Conservation (phyloP, 2,888 invertebrate genomes). For the Acrocyrtus sp. region DNA sequence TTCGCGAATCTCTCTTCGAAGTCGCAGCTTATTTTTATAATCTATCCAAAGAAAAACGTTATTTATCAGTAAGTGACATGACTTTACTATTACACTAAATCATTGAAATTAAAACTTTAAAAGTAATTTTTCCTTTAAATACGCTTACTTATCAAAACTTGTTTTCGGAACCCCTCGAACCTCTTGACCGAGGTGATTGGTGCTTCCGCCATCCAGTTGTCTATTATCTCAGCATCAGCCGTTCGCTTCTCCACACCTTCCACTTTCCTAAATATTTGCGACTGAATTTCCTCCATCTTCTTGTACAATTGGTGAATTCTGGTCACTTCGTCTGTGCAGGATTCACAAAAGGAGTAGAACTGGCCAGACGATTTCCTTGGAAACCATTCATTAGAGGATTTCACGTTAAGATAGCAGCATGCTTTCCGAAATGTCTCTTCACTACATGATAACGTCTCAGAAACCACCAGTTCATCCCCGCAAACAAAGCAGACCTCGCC, state of each 20-base stretch:
- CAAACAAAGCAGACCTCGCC: constrained; percentile 31
- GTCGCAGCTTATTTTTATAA: constrained; percentile 32
- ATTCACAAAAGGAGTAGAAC: constrained; percentile 33
- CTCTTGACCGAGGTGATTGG: constrained; percentile 13
- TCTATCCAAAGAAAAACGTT: too few species aligned
- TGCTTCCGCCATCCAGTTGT: constrained; percentile 38
- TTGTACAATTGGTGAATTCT: constrained; percentile 30
- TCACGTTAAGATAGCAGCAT: constrained; percentile 33
- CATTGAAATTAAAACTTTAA: background rate
- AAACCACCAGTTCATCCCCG: constrained; percentile 29
- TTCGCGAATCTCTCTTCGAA: constrained; percentile 29
- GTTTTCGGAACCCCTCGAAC: constrained; percentile 33
- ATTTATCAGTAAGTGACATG: too few species aligned
- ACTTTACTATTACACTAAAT: background rate
- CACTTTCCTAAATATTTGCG: constrained; percentile 31
- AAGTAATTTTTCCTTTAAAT: background rate
- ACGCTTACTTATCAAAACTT: constrained; percentile 35
- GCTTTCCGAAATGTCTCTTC: constrained; percentile 37
- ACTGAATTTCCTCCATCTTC: constrained; percentile 41
- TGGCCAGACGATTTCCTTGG: background rate
- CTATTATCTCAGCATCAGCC: constrained; percentile 36
- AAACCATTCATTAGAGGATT: constrained; percentile 21
- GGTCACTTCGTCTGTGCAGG: constrained; percentile 16
- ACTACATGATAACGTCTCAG: constrained; percentile 13
- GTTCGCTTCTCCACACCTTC: constrained; percentile 36